These are phyloP conservation scores for Stegana nigrithorax DNA, from an alignment of 2,888 invertebrate species.

Conservation along the genomic window DNA sequence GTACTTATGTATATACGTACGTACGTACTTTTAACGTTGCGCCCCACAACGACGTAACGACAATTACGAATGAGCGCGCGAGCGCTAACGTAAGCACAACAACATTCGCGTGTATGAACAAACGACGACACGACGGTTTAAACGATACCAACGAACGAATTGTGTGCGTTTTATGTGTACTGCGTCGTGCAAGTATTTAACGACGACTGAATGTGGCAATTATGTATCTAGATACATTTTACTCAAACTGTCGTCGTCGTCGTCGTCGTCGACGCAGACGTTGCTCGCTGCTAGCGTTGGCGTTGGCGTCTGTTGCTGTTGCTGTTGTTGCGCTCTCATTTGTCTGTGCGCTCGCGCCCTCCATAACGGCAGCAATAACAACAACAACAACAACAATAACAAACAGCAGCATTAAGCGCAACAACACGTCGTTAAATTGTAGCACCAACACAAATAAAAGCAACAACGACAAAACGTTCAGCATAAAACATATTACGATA, in stretches of 20 bases:
- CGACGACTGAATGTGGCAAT: slow-evolving; percentile 68
- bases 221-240: slow-evolving; percentile 68
- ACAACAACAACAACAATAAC: neutral
- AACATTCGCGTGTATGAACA: neutral
- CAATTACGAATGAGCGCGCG: neutral
- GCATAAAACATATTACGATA: too few species aligned
- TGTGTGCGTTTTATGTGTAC: slow-evolving; percentile 41
- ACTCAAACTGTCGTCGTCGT: slow-evolving; percentile 46
- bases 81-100: neutral
- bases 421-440: neutral
- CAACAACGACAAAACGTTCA: neutral
- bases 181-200: slow-evolving; percentile 68
- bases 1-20: too few species aligned
- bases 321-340: slow-evolving; percentile 23
- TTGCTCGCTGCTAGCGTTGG: slow-evolving; percentile 24
- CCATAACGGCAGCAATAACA: slow-evolving; percentile 1
- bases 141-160: neutral
- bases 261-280: slow-evolving; percentile 14
- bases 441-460: neutral
- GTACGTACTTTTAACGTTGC: neutral
- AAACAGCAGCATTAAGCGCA: neutral
- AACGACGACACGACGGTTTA: neutral
- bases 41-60: too few species aligned
- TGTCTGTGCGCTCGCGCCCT: slow-evolving; percentile 12
- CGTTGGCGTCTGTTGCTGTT: slow-evolving; percentile 25